Base-by-base conservation (phyloP, 2,113 vertebrate genomes). In the Xiphophorus maculatus region DNA sequence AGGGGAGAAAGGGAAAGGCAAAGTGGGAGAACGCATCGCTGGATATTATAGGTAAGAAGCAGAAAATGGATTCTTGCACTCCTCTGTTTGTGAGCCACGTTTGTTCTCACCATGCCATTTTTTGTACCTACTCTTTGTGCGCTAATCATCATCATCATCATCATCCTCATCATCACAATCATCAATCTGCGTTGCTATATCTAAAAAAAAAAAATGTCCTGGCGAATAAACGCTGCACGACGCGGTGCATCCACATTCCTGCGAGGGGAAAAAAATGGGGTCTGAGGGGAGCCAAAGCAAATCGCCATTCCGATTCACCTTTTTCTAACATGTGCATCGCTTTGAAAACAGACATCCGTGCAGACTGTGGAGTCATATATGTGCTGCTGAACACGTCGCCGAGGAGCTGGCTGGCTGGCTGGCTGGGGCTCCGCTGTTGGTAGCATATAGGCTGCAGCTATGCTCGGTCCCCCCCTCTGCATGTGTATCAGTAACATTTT, bases 1-100 rank as follows among this genome's bases (percentile, higher is more conserved):
- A 82, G 83, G 87, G 65, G 83, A 76, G 84, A 86, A 84, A 84
- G 89, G 86, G 89, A 86, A 81, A 84, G 84, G 71, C 82, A 82
- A 84, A 88, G 86, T 76, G 88, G 82, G 91, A 90, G 91, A 88
- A 92, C 92, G 91, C 92, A 90, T 94, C 93, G 93, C 89, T 93
- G 93, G 91, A 93, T 93, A 87, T 87, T 84, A 88, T 91, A 95
- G 94, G 94, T 94, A 95, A 94, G 94, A 78, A 90, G 84, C 84
- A 85, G 74, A 92, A 93, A 93, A 93, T 94, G 91, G 94, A 93
- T 94, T 93, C 93, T 88, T 88, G 72, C 87, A 64, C 81, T 87
- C 35, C 71, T 77, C 79, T 79, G 73, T 88, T 89, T 86, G 85
- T 79, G 81, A 87, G 87, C 90, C 91, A 92, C 88, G 91, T 89